These are phyloP conservation scores for Cinclus cinclus DNA, from an alignment of 2,113 vertebrate species.

Conservation along the genomic window DNA sequence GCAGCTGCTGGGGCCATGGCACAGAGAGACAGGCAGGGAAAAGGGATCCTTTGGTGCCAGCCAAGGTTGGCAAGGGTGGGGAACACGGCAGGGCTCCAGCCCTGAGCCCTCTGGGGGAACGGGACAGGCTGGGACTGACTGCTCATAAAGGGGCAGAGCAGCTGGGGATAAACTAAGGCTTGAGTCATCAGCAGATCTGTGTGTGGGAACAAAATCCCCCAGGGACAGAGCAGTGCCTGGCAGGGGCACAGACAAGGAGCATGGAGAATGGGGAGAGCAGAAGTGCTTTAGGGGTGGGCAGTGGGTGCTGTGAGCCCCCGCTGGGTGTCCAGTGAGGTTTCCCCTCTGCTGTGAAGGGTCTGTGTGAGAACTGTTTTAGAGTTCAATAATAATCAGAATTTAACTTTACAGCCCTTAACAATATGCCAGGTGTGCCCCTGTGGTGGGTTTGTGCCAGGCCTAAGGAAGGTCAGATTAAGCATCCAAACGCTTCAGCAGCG, in stretches of 20 bases:
- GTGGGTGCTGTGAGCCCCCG: background rate
- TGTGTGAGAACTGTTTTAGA: background rate
- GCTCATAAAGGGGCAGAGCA: background rate
- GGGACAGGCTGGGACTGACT: background rate
- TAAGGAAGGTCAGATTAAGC: background rate
- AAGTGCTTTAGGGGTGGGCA: background rate
- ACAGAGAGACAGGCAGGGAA: background rate
- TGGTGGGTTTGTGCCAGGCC: background rate
- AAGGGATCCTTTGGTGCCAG: background rate
- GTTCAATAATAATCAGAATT: background rate
- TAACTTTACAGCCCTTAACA: background rate
- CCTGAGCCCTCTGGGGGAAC: background rate
- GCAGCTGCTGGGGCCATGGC: background rate
- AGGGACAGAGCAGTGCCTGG: background rate
- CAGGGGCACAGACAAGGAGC: background rate
- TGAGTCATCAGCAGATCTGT: background rate
- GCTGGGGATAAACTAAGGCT: background rate
- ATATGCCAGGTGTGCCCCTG: background rate
- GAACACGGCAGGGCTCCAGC: background rate
- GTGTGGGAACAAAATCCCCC: background rate
- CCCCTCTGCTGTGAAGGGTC: background rate
- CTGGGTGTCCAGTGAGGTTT: background rate
- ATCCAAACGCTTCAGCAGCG: background rate
- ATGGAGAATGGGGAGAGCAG: background rate
- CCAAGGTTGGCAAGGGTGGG: background rate